phyloP scores from a whole-genome alignment of 1,140 invertebrate species.

The Scaptomyza montana region DNA sequence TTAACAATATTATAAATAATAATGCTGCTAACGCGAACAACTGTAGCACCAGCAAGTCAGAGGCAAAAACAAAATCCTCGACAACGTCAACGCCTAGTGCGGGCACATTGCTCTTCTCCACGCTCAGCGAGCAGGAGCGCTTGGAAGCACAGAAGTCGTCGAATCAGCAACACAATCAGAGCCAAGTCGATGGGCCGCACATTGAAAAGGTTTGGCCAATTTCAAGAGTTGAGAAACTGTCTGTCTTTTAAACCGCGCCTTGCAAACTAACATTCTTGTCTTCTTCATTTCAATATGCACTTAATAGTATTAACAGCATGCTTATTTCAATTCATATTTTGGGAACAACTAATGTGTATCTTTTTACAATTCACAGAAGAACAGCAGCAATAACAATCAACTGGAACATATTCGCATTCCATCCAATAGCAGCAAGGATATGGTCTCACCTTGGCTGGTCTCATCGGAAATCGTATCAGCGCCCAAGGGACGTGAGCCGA shows the following conservation, averaged over 20 bases:
- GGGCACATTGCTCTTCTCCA: slow-evolving; percentile 85
- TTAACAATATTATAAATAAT: slow-evolving; percentile 83
- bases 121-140: slow-evolving; percentile 86
- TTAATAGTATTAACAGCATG: slow-evolving; percentile 66
- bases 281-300: slow-evolving; percentile 64
- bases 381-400: slow-evolving; percentile 64
- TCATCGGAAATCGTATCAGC: slow-evolving; percentile 88
- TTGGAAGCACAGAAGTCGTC: slow-evolving; percentile 79
- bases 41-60: slow-evolving; percentile 35
- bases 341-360: no score
- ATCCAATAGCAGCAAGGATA: slow-evolving; percentile 77
- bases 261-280: slow-evolving; percentile 47
- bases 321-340: no score
- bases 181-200: slow-evolving; percentile 64
- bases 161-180: slow-evolving; percentile 66
- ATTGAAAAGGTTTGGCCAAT: slow-evolving; percentile 71
- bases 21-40: slow-evolving; percentile 53
- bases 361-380: slow-evolving; percentile 79
- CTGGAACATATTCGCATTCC: slow-evolving; percentile 83
- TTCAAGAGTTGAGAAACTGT: slow-evolving; percentile 40
- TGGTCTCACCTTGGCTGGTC: slow-evolving; percentile 91
- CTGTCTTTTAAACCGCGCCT: slow-evolving; percentile 51
- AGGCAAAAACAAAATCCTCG: slow-evolving; percentile 64
- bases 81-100: slow-evolving; percentile 83
- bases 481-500: slow-evolving; percentile 87